A percentile compares a stretch with the other conserved stretches of the same genome.
Conservation (phyloP, 2,888 invertebrate genomes). For the Lasioglossum malachurum region DNA sequence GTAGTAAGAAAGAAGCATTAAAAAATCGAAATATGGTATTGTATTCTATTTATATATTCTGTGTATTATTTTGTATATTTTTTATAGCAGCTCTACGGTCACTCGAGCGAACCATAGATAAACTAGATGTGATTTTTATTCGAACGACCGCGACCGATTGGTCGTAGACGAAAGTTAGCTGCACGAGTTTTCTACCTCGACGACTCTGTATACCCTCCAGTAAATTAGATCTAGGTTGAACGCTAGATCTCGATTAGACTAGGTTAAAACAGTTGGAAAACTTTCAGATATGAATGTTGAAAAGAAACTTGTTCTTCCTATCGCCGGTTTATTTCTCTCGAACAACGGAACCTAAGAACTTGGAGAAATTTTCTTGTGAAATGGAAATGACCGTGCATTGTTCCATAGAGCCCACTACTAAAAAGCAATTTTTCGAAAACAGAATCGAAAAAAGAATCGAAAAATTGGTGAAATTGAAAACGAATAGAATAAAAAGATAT, state of each 20-base stretch:
- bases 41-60: too few relatives aligned
- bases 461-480: neutral
- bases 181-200: neutral
- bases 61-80: neutral
- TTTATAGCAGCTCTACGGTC: neutral
- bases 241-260: neutral
- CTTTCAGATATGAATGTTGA: neutral
- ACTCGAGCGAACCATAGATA: neutral
- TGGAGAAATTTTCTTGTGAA: neutral
- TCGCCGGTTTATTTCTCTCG: neutral
- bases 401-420: neutral
- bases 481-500: neutral
- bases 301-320: neutral
- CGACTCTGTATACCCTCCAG: neutral
- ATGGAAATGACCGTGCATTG: neutral
- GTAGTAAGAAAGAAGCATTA: neutral
- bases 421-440: neutral
- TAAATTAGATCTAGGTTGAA: constrained; percentile 13
- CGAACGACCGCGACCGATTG: neutral
- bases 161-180: neutral
- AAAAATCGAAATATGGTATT: too few relatives aligned
- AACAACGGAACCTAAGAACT: neutral
- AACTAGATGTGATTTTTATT: neutral
- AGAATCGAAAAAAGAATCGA: neutral
- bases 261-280: neutral